phyloP scores from a whole-genome alignment of 2,797 vertebrate species.

The Corythornis leucogaster region DNA sequence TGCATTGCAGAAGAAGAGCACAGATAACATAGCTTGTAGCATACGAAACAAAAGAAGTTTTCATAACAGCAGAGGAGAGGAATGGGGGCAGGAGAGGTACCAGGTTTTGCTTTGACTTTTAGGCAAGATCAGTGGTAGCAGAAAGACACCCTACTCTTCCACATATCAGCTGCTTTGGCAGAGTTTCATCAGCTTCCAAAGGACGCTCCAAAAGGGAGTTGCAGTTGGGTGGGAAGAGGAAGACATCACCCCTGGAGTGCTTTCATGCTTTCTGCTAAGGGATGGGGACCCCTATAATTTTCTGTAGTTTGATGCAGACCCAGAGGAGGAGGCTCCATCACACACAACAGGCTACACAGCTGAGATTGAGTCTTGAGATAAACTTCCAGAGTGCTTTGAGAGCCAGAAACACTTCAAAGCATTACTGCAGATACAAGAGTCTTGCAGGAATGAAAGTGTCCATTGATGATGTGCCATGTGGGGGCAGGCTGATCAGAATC shows the following conservation, averaged over 20 bases:
- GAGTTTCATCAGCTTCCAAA: neutral
- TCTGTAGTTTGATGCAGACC: neutral
- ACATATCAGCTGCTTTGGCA: neutral
- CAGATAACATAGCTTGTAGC: neutral
- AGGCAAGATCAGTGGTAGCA: neutral
- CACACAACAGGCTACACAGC: neutral
- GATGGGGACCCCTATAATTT: neutral
- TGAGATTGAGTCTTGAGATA: conserved; percentile 13
- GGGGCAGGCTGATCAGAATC: neutral
- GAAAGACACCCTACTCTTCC: neutral
- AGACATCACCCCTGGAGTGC: neutral
- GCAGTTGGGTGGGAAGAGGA: neutral
- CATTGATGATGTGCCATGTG: conserved; percentile 28
- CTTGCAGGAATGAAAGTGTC: conserved; percentile 11
- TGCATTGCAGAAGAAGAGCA: neutral
- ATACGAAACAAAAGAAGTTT: neutral
- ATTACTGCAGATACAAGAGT: neutral
- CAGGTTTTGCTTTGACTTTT: neutral
- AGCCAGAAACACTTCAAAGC: conserved; percentile 6
- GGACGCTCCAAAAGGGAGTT: neutral
- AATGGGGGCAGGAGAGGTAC: neutral
- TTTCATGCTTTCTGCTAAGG: neutral
- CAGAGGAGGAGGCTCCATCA: neutral
- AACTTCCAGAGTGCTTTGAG: conserved; percentile 14
- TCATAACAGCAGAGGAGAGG: neutral